Percentiles rank a stretch among this genome's conserved stretches.
Conservation (phyloP, 2,888 invertebrate species). For the Cephonodes hylas region DNA sequence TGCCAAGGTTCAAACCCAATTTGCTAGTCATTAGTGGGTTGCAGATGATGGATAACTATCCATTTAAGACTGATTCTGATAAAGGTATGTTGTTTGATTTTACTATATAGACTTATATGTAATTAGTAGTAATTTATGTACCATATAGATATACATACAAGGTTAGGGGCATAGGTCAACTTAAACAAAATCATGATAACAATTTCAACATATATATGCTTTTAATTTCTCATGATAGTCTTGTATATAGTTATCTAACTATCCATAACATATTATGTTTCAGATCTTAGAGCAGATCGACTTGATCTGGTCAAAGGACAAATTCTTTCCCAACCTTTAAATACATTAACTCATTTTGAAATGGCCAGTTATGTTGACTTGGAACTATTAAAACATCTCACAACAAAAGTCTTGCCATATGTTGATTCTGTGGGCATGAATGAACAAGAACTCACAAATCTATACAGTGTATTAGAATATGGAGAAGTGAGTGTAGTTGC, state of each 20-base stretch:
- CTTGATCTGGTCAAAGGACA: conserved; percentile 84
- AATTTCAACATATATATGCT: not conserved
- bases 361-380: conserved; percentile 92
- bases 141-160: not conserved
- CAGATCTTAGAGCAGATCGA: conserved; percentile 84
- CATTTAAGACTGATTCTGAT: conserved; percentile 81
- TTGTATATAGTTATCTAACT: not conserved
- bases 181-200: not conserved
- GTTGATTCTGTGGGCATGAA: conserved; percentile 94
- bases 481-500: conserved; percentile 87
- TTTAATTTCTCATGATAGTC: not conserved
- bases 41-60: conserved; percentile 94
- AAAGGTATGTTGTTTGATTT: conserved; percentile 44
- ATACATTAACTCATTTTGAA: conserved; percentile 89
- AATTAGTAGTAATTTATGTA: too few species aligned
- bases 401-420: conserved; percentile 85
- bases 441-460: conserved; percentile 91
- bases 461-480: conserved; percentile 85
- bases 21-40: conserved; percentile 90
- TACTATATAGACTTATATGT: not conserved
- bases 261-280: conserved; percentile 27
- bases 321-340: conserved; percentile 80
- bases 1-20: conserved; percentile 84
- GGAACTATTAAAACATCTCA: conserved; percentile 83
- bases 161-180: not conserved